Conservation (phyloP, 2,797 vertebrate species). For the Fringilla coelebs region DNA sequence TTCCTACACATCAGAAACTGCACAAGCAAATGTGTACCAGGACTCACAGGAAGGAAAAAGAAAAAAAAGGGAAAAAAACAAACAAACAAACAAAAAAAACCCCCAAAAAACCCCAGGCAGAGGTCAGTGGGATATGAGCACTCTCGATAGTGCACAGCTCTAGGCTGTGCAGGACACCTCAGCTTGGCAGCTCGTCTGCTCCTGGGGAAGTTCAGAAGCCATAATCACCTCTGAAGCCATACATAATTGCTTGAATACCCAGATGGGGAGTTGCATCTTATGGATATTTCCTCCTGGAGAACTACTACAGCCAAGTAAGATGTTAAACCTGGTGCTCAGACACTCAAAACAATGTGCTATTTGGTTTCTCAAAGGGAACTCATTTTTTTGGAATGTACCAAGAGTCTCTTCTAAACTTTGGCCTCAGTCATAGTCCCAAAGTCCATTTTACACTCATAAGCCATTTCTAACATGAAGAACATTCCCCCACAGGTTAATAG, state of each 20-base stretch:
- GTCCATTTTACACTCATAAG: neutral
- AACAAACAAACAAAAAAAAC: too few species aligned
- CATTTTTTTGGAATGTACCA: neutral
- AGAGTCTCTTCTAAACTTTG: neutral
- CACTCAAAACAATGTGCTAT: accelerated
- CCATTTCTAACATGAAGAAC: neutral
- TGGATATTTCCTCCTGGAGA: neutral
- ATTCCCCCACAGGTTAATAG: neutral
- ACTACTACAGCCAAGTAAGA: neutral
- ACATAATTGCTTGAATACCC: neutral
- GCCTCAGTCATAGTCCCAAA: neutral
- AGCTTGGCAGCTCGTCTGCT: neutral
- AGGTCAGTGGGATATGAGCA: neutral
- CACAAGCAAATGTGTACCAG: accelerated
- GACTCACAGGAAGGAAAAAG: neutral
- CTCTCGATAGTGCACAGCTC: neutral
- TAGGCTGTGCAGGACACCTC: neutral
- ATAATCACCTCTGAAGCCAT: neutral
- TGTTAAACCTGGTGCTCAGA: accelerated
- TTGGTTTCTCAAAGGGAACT: neutral
- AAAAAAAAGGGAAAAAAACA: accelerated
- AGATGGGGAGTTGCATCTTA: neutral
- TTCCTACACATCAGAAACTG: neutral
- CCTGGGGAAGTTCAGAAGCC: neutral
- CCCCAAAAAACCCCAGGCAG: too few species aligned